Base-by-base conservation (phyloP, 2,797 vertebrate genomes). In the Sebastes flavidus region DNA sequence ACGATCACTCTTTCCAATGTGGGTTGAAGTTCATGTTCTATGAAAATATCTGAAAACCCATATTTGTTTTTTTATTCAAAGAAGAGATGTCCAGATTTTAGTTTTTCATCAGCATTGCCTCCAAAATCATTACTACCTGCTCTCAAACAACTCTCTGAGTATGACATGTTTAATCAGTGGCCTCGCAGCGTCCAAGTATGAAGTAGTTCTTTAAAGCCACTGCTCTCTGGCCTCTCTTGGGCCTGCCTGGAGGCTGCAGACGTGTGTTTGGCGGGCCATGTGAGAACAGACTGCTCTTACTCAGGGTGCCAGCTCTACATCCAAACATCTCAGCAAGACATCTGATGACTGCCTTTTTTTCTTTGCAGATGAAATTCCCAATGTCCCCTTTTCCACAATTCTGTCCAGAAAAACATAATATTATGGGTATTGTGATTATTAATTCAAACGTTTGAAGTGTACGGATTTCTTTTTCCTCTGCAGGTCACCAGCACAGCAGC, bases 281-380 rank as follows among this genome's bases (percentile, higher is more conserved):
- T 93, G 89, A 95, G 94, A 95, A 94, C 95, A 95, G 94, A 92
- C 94, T 92, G 93, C 94, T 93, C 75, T 88, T 83, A 84, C 88
- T 91, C 76, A 38, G 93, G 85, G 89, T 93, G 95, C 95, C 95
- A 95, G 92, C 80, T 84, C 89, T 85, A 89, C 89, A 93, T 95
- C 95, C 94, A 94, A 95, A 92, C 92, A 91, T 91, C 93, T 87
- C 92, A 93, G 91, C 94, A 91, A 90, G 94, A 88, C 89, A 88
- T 95, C 91, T 91, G 88, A 94, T 83, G 74, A 78, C 83, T 84
- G 87, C 76, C 85, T 90, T 93, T 91, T 90, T 91, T 77, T 88
- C 87, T 86, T 71, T 74, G 77, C 66, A 83, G 83, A 85, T 86
- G 66, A 92, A 85, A 89, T 91, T 93, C 90, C 81, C 90, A 87